Conservation (phyloP, 2,797 vertebrate genomes). For the Clarias pachynema region DNA sequence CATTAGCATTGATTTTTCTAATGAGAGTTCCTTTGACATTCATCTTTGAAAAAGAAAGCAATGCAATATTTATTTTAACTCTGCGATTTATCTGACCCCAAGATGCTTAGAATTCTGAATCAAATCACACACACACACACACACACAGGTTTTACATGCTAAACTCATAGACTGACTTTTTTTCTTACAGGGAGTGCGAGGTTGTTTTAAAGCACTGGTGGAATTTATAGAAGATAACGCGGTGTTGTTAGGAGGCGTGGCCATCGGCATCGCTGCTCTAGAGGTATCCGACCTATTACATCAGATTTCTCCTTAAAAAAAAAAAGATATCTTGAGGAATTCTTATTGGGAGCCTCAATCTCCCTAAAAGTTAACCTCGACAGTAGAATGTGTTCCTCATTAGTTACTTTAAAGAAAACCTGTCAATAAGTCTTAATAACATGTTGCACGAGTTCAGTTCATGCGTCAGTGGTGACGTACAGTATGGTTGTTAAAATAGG, state of each 20-base stretch:
- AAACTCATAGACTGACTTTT: background rate
- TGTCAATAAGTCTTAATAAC: background rate
- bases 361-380: background rate
- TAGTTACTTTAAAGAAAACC: background rate
- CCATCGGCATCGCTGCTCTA: constrained; percentile 70
- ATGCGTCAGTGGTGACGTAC: no score
- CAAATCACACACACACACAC: background rate
- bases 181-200: constrained; percentile 52
- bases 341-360: background rate
- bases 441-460: background rate
- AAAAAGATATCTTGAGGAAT: no score
- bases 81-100: background rate
- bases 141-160: background rate
- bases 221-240: constrained; percentile 68
- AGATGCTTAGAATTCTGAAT: background rate
- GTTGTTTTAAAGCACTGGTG: constrained; percentile 69
- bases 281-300: constrained; percentile 69
- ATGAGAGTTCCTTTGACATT: background rate
- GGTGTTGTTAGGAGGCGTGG: constrained; percentile 71
- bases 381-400: background rate
- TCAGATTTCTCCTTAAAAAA: background rate
- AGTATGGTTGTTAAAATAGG: background rate
- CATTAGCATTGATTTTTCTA: background rate
- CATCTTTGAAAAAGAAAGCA: background rate
- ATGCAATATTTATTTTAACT: background rate